Evolutionary conservation across 2,113 vertebrate species (phyloP).

Genomic region (Brachirus orientalis): DNA sequence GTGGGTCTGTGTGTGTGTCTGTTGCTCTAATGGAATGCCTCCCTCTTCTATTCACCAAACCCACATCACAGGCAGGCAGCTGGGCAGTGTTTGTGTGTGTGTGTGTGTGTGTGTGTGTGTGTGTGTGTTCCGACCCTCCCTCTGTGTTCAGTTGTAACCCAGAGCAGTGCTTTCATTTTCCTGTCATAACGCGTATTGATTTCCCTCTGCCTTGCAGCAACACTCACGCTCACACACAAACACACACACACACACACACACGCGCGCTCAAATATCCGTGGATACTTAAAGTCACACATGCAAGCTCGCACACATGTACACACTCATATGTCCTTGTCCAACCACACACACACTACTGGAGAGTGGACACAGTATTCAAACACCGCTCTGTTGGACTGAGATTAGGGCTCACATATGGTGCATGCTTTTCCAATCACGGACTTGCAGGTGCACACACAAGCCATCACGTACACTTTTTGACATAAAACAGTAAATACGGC

Average conservation of each 20-base stretch:
- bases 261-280: slow-evolving; percentile 43
- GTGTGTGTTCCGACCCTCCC: slow-evolving; percentile 53
- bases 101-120: slow-evolving; percentile 32
- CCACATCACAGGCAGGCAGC: slow-evolving; percentile 70
- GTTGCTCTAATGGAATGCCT: slow-evolving; percentile 72
- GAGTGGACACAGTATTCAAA: slow-evolving; percentile 67
- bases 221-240: slow-evolving; percentile 49
- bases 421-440: slow-evolving; percentile 51
- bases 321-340: slow-evolving; percentile 34
- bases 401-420: slow-evolving; percentile 70
- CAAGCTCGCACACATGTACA: slow-evolving; percentile 2
- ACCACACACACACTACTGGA: slow-evolving; percentile 38
- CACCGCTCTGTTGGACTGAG: slow-evolving; percentile 66
- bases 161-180: slow-evolving; percentile 80
- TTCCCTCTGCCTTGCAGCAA: slow-evolving; percentile 73
- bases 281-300: slow-evolving; percentile 50
- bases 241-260: slow-evolving; percentile 36
- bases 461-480: slow-evolving; percentile 58
- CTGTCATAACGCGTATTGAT: slow-evolving; percentile 83
- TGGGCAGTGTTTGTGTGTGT: slow-evolving; percentile 38
- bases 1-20: slow-evolving; percentile 50
- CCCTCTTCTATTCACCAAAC: slow-evolving; percentile 67
- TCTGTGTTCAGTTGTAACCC: slow-evolving; percentile 79
- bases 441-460: slow-evolving; percentile 37
- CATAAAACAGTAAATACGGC: slow-evolving; percentile 75